Conservation (phyloP, 2,888 invertebrate species). For the Nipponacmea schrenckii region DNA sequence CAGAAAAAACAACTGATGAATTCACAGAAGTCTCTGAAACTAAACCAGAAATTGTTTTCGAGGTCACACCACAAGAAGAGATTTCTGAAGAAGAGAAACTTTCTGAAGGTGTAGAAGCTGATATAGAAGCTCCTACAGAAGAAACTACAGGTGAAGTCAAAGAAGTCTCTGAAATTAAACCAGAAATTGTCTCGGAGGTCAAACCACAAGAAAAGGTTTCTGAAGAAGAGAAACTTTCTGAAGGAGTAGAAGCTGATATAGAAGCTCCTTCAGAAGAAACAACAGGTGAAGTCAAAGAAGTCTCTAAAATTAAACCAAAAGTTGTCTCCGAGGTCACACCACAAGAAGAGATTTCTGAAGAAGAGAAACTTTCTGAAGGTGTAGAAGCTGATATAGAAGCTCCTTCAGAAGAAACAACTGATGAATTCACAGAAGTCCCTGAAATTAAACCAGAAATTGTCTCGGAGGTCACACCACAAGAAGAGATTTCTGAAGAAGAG, state of each 20-base stretch:
- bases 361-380: conserved; percentile 4
- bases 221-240: neutral
- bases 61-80: conserved; percentile 5
- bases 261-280: neutral
- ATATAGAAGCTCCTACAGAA: conserved; percentile 12
- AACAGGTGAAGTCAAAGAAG: conserved; percentile 13
- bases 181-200: conserved; percentile 13
- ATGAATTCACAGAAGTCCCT: neutral
- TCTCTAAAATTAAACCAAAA: conserved; percentile 10
- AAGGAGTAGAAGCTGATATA: conserved; percentile 8
- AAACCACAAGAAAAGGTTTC: conserved; percentile 4
- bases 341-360: conserved; percentile 6
- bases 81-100: conserved; percentile 11
- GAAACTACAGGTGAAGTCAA: conserved; percentile 2
- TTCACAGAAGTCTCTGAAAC: conserved; percentile 53
- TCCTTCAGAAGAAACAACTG: conserved; percentile 14
- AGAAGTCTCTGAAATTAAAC: conserved; percentile 15
- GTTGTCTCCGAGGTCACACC: conserved; percentile 1
- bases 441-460: conserved; percentile 2
- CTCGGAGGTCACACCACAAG: no score
- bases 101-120: conserved; percentile 14
- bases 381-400: neutral
- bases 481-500: conserved; percentile 16
- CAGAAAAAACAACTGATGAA: conserved; percentile 51
- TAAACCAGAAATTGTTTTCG: neutral